Evolutionary conservation across 2,888 invertebrate species (phyloP), one percentile per base, ranked within the genome.

Genomic region (Lasioglossum figueresi): DNA sequence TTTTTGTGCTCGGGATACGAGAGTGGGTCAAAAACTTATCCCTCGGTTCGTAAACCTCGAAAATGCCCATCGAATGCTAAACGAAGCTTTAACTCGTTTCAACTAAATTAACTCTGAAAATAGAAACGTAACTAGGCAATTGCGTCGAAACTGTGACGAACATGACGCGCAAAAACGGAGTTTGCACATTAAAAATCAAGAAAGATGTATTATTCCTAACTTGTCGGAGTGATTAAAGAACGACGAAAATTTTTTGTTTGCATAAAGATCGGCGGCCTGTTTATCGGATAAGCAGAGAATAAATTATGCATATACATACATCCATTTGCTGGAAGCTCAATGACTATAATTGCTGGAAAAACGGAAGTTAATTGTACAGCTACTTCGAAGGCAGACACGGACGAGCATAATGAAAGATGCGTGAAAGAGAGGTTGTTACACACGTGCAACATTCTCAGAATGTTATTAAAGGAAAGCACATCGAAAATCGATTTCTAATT

Each of bases 401-500:
- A 14, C 6, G 16, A 31, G 31, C 59, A 59, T 14, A 27, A 14
- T 27, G 27, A 59, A 66, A 66, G 34, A 10, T 19, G 34, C 16
- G 16, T 66, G 66, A 66, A 66, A 66, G 66, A 66, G 63, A 63
- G 4, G 34, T 23, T 31, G 31, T 66, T 34, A 4, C 43, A 34
- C 66, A 6, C 31, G 19, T 23, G 34, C 34, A 34, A 66, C 66
- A 66, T 66, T 31, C 23, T 4, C 31, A 8, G 66, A 34, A 66
- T 34, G 34, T 66, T 66, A 66, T 66, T 66, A 66, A 66, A 66
- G 23, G 66, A 10, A 66, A 66, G 66, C 34, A 23, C 34, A 66
- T 66, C 66, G 66, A 66, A 66, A 66, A 66, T 66, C 66, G 34
- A 66, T 66, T 66, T 66, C 66, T 34, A 66, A 66, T 66, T 66